phyloP scores from a whole-genome alignment of 2,888 invertebrate species.

The Melanophora roralis region DNA sequence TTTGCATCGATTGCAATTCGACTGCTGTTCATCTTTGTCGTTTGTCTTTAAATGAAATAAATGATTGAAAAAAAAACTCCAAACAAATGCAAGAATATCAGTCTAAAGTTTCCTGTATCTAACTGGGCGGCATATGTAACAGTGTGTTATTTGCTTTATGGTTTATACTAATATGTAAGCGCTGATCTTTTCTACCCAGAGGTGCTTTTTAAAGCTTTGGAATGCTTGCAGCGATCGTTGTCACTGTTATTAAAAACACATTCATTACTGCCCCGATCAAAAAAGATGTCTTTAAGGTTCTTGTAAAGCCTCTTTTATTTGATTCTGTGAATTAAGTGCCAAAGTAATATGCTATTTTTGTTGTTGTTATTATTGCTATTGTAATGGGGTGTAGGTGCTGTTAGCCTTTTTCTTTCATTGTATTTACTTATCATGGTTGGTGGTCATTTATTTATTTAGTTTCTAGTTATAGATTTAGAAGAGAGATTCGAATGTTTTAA shows the following conservation, averaged over 20 bases:
- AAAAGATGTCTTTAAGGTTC: conserved; percentile 26
- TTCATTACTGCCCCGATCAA: conserved; percentile 72
- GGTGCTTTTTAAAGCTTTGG: conserved; percentile 31
- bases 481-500: conserved; percentile 31
- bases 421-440: conserved; percentile 38
- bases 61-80: neutral
- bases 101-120: conserved; percentile 54
- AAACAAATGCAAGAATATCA: neutral
- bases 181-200: conserved; percentile 4
- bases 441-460: conserved; percentile 55
- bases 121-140: conserved; percentile 57
- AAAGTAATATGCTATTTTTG: neutral
- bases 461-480: conserved; percentile 28
- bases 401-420: conserved; percentile 34
- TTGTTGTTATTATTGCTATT: neutral
- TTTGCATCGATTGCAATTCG: conserved; percentile 75
- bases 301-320: neutral
- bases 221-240: conserved; percentile 73
- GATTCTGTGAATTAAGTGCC: neutral
- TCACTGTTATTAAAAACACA: conserved; percentile 77
- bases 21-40: conserved; percentile 74
- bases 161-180: neutral
- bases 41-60: conserved; percentile 43
- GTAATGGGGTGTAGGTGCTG: conserved; percentile 58
- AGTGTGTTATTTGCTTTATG: conserved; percentile 31